Percentiles rank a stretch among this genome's conserved stretches.
phyloP scores from a whole-genome alignment of 2,797 vertebrate species.

The Lacerta viridis region DNA sequence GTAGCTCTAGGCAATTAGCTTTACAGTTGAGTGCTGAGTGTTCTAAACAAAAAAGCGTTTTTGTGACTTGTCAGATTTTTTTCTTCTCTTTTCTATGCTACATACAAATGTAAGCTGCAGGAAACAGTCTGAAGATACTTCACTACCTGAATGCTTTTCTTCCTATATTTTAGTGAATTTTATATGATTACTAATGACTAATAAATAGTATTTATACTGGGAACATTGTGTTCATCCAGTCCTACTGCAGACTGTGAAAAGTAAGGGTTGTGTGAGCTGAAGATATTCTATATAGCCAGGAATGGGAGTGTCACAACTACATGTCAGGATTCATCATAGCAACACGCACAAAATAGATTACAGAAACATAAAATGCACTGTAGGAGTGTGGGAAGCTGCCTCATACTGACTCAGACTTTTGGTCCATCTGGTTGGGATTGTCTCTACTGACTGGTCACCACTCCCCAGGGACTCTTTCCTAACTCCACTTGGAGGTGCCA shows the following conservation, averaged over 20 bases:
- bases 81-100: slow-evolving; percentile 5
- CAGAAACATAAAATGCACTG: not conserved
- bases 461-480: not conserved
- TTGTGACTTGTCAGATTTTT: not conserved
- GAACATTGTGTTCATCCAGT: not conserved
- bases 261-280: not conserved
- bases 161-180: not conserved
- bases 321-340: not conserved
- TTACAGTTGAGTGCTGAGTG: slow-evolving; percentile 34
- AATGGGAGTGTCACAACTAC: not conserved
- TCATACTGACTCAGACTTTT: not conserved
- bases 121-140: not conserved
- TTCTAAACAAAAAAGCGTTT: slow-evolving; percentile 26
- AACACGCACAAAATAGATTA: not conserved
- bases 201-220: not conserved
- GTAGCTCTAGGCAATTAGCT: slow-evolving; percentile 38
- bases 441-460: not conserved
- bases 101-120: not conserved
- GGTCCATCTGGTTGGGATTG: not conserved
- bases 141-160: not conserved
- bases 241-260: not conserved
- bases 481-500: too few relatives aligned
- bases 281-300: not conserved
- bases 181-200: fast-evolving
- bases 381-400: not conserved